Evolutionary conservation across 2,797 vertebrate genomes (phyloP), one percentile per base, ranked within the genome.

Genomic region (Sarcoramphus papa): DNA sequence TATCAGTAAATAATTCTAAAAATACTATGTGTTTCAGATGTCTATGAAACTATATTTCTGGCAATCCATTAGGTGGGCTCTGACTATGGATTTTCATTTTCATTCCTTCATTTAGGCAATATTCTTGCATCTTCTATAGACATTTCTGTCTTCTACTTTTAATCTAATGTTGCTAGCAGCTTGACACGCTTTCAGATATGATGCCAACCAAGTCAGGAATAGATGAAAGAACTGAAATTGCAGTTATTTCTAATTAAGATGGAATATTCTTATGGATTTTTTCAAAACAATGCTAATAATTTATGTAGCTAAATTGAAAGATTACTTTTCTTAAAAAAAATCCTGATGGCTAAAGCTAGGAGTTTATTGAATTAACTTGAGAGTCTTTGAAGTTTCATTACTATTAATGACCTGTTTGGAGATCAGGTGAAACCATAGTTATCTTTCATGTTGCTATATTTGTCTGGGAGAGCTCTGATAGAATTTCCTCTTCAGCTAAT

Each of bases 351-450:
- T 96, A 90, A 96, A 97, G 84, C 90, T 92, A 86, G 73, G 92
- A 88, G 65, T 96, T 96, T 96, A 97, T 94, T 67, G 86, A 91
- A 94, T 96, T 97, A 96, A 93, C 81, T 68, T 70, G 92, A 95
- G 43, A 67, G 84, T 86, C 91, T 94, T 94, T 94, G 91, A 95
- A 97, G 90, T 95, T 97, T 97, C 86, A 97, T 97, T 96, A 95
- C 94, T 97, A 93, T 97, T 97, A 96, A 97, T 96, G 91, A 91
- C 86, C 68, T 88, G 69, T 94, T 95, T 95, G 79, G 95, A 82
- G 88, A 95, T 96, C 95, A 95, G 81, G 64, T 97, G 92, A 97
- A 92, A 83, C 88, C 94, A 74, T 14, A 90, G 87, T 90, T 96
- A 96, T 92, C 54, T 96, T 98, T 95, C 72, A 91, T 43, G 93